Percentiles rank a stretch among this genome's conserved stretches.
Conservation (phyloP, 2,113 vertebrate genomes). For the Okapia johnstoni region DNA sequence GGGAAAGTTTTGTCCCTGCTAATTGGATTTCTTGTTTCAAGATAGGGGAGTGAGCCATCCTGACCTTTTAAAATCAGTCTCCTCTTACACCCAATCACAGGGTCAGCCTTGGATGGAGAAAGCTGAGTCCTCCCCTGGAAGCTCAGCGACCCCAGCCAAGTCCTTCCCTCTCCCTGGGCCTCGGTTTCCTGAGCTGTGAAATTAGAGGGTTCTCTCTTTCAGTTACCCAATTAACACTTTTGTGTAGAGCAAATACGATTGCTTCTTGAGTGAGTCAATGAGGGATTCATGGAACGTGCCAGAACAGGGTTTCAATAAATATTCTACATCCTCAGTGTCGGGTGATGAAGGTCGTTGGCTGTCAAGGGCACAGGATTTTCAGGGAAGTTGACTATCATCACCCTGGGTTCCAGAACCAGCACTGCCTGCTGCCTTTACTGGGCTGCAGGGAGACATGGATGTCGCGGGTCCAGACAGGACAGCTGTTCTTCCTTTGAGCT, state of each 20-base stretch:
- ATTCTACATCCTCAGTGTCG: fast-evolving
- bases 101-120: background rate
- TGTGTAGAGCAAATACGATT: too few species aligned
- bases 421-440: background rate
- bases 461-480: fast-evolving
- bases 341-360: too few species aligned
- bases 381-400: fast-evolving
- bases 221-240: background rate
- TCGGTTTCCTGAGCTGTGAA: background rate
- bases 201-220: background rate
- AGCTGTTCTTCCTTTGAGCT: background rate
- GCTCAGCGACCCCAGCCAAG: background rate
- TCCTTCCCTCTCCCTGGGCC: background rate
- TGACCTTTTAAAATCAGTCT: background rate
- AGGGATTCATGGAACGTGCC: fast-evolving
- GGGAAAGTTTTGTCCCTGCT: background rate
- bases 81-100: background rate
- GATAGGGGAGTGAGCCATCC: background rate
- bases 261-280: fast-evolving
- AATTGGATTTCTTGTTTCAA: background rate
- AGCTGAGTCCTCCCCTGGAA: too few species aligned
- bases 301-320: fast-evolving
- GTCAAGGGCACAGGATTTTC: fast-evolving
- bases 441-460: background rate
- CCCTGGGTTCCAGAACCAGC: too few species aligned